Percentiles rank a stretch among this genome's conserved stretches.
Evolutionary conservation across 92 coral and sea anemone genomes (phyloP).

Genomic region (Palythoa grandiflora): DNA sequence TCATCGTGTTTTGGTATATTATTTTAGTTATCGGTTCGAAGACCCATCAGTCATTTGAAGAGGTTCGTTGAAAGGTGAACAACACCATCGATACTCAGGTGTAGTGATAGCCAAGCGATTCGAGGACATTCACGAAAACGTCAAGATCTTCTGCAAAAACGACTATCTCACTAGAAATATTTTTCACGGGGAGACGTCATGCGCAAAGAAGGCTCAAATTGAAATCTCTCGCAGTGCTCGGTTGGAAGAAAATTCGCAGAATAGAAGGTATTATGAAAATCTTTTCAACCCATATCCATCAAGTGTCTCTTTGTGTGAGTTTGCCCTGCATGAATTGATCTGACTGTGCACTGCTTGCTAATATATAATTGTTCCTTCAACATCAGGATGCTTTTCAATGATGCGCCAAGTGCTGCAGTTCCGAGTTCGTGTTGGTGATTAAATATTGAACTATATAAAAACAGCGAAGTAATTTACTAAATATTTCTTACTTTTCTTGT

Average conservation of each 20-base stretch:
- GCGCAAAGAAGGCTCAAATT: conserved; percentile 5
- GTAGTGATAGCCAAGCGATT: background rate
- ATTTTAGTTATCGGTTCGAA: background rate
- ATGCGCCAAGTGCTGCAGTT: background rate
- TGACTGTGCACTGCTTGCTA: conserved; percentile 4
- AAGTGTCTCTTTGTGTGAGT: conserved; percentile 28
- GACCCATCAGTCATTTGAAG: conserved; percentile 8
- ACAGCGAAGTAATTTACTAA: too few species aligned
- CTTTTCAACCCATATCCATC: conserved; percentile 26
- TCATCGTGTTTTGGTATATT: conserved; percentile 20
- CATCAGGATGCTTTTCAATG: conserved; percentile 4
- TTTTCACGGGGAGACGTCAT: conserved; percentile 40
- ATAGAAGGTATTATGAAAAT: conserved; percentile 35
- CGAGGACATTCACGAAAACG: background rate
- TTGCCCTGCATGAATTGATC: conserved; percentile 20
- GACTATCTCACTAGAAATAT: conserved; percentile 4
- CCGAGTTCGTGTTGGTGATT: background rate
- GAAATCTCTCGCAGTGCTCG: conserved; percentile 33
- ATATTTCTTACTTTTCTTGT: too few species aligned
- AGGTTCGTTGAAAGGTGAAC: conserved; percentile 23
- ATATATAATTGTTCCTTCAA: conserved; percentile 16
- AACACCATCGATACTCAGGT: background rate
- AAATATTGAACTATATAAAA: conserved; percentile 5
- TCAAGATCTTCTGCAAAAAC: background rate
- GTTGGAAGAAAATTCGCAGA: conserved; percentile 41